phyloP scores from a whole-genome alignment of 2,888 invertebrate species.

The Ametastegia equiseti region DNA sequence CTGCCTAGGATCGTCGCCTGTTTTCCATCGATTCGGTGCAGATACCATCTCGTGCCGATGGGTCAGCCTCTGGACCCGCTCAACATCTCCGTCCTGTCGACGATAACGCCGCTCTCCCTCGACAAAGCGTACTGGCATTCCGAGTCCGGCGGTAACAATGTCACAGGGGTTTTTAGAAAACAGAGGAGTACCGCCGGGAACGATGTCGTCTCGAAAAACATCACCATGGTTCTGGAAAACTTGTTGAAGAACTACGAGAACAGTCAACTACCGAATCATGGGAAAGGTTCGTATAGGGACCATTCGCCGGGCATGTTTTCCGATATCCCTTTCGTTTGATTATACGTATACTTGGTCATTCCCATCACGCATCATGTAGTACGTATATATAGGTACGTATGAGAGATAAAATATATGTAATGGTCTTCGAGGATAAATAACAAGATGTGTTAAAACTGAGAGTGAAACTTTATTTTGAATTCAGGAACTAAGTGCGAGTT shows the following conservation, averaged over 20 bases:
- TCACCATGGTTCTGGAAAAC: slow-evolving; percentile 90
- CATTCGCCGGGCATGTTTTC: too few species aligned
- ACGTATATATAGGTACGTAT: background rate
- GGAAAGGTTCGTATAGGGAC: too few species aligned
- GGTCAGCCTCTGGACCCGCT: slow-evolving; percentile 29
- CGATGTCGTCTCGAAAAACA: slow-evolving; percentile 89
- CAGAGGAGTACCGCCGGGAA: slow-evolving; percentile 78
- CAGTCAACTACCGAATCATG: slow-evolving; percentile 92
- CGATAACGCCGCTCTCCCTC: slow-evolving; percentile 42
- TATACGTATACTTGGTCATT: too few species aligned
- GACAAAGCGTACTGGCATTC: slow-evolving; percentile 54
- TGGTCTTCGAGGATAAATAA: too few species aligned
- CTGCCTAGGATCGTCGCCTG: background rate
- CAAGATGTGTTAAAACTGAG: too few species aligned
- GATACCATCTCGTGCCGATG: slow-evolving; percentile 16
- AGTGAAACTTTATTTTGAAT: too few species aligned
- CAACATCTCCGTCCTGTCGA: slow-evolving; percentile 31
- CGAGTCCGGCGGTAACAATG: slow-evolving; percentile 40
- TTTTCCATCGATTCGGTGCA: slow-evolving; percentile 36
- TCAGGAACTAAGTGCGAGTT: too few species aligned
- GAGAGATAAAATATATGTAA: too few species aligned
- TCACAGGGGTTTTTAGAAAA: slow-evolving; percentile 64
- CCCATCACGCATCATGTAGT: slow-evolving; percentile 16
- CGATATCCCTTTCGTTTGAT: too few species aligned
- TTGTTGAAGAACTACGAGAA: slow-evolving; percentile 93